Conservation (phyloP, 2,888 invertebrate species). For the Lasioglossum zephyrum region DNA sequence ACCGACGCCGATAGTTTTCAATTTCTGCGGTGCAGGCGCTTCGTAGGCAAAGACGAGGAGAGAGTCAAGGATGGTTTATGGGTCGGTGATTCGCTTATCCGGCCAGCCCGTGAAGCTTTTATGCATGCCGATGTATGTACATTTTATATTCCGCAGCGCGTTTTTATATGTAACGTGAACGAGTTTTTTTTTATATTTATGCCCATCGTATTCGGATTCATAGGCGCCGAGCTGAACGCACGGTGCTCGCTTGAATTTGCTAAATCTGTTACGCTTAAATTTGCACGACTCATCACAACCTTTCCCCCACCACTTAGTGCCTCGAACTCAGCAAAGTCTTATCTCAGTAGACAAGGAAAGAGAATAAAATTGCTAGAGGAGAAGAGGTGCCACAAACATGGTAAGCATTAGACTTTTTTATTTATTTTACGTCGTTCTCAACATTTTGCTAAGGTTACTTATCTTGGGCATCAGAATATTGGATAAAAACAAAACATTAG, state of each 20-base stretch:
- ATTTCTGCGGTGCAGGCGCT: constrained; percentile 74
- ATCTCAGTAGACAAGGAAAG: not conserved
- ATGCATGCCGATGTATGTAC: constrained; percentile 59
- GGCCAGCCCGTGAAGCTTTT: constrained; percentile 54
- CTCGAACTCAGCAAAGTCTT: not conserved
- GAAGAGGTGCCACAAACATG: too few species aligned
- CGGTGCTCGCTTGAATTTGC: not conserved
- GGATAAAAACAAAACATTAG: not conserved
- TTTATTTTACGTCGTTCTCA: too few species aligned
- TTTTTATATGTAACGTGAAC: constrained; percentile 25
- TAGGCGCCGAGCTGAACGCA: not conserved
- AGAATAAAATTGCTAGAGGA: not conserved
- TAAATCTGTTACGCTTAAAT: not conserved
- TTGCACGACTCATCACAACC: not conserved
- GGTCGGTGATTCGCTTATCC: constrained; percentile 65
- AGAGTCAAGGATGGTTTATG: constrained; percentile 68
- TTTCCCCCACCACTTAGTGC: not conserved
- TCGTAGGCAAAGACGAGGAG: constrained; percentile 65
- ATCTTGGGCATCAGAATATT: too few species aligned
- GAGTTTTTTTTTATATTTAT: constrained; percentile 19
- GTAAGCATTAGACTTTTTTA: too few species aligned
- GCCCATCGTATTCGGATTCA: constrained; percentile 2
- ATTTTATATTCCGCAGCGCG: constrained; percentile 52
- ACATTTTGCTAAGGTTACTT: too few species aligned
- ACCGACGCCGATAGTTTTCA: constrained; percentile 71